Conservation (phyloP, 2,113 vertebrate species). For the Callocephalon fimbriatum region DNA sequence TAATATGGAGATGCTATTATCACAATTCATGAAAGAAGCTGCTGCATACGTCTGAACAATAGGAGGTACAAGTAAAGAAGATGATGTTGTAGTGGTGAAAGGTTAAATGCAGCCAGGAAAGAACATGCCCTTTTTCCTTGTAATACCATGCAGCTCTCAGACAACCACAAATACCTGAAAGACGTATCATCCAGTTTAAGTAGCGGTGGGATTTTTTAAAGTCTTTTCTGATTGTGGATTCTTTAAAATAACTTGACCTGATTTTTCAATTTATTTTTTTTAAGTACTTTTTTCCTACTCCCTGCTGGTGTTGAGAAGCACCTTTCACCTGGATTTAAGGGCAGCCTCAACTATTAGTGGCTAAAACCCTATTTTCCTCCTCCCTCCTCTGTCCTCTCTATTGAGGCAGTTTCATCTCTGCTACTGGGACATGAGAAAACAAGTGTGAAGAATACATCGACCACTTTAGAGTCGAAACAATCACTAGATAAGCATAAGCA, state of each 20-base stretch:
- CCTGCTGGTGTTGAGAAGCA: background rate
- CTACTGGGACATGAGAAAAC: background rate
- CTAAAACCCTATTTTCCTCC: background rate
- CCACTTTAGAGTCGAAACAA: background rate
- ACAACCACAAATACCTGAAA: background rate
- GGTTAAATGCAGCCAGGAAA: background rate
- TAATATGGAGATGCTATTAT: background rate
- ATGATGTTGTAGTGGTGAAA: background rate
- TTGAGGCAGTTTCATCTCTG: background rate
- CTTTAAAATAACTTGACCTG: background rate
- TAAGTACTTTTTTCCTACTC: background rate
- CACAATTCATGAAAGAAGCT: background rate
- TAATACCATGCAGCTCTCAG: background rate
- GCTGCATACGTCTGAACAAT: background rate
- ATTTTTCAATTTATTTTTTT: background rate
- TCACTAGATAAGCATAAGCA: background rate
- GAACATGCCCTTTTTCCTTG: background rate
- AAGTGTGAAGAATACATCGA: background rate
- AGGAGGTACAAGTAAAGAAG: background rate
- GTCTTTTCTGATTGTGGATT: background rate
- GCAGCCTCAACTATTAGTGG: background rate
- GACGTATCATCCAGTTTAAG: background rate
- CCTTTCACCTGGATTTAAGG: background rate
- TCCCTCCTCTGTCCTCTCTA: background rate
- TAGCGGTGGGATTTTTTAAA: background rate